phyloP scores from a whole-genome alignment of 2,113 vertebrate species.

The Regulus satrapa region DNA sequence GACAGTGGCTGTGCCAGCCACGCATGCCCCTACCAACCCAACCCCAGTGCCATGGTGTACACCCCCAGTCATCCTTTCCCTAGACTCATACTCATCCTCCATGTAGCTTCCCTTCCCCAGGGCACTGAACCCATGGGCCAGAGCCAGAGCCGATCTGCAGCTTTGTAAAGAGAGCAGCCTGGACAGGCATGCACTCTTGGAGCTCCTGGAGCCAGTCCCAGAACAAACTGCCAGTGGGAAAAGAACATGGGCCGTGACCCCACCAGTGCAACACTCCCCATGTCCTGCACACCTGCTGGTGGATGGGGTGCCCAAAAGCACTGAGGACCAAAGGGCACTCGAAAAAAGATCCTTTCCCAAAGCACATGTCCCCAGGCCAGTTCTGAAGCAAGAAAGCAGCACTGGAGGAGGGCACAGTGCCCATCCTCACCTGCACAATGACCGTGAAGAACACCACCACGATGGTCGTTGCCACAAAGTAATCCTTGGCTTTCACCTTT shows the following conservation, averaged over 20 bases:
- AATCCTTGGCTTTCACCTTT: slow-evolving; percentile 92
- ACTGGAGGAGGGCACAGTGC: background rate
- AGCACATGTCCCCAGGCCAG: background rate
- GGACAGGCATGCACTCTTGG: background rate
- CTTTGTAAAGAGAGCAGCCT: background rate
- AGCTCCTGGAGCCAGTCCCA: background rate
- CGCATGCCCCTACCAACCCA: fast-evolving
- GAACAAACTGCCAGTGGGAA: background rate
- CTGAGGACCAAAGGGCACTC: background rate
- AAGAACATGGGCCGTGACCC: fast-evolving
- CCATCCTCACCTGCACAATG: slow-evolving; percentile 89
- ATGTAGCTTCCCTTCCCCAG: fast-evolving
- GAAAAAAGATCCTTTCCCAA: background rate
- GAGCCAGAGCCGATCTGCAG: background rate
- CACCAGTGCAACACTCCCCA: fast-evolving
- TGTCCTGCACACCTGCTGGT: too few relatives aligned
- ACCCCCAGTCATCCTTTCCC: too few relatives aligned
- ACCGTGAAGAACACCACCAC: slow-evolving; percentile 97
- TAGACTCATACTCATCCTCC: background rate
- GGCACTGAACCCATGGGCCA: fast-evolving
- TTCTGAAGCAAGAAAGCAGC: background rate
- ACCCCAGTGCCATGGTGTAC: background rate
- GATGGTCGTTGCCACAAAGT: slow-evolving; percentile 95
- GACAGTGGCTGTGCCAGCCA: background rate
- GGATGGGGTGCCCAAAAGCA: background rate